Evolutionary conservation across 1,140 invertebrate species (phyloP), one percentile per base, ranked within the genome.

Genomic region (Drosophila subpulchrella): DNA sequence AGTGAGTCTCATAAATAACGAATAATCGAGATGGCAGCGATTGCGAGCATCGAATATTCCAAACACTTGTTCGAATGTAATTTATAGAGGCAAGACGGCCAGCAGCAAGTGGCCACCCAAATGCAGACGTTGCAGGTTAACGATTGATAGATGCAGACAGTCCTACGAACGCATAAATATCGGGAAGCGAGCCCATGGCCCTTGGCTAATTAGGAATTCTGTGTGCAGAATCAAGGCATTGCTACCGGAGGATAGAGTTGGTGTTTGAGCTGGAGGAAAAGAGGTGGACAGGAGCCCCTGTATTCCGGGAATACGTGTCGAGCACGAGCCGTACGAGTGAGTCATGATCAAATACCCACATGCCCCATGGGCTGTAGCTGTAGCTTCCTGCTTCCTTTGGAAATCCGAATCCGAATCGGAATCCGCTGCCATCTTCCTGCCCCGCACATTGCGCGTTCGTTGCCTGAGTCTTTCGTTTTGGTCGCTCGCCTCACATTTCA

Each of bases 361-460:
- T 89, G 84, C 41, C 73, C 57, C 63, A 38, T 30, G n/a, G n/a
- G n/a, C n/a, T n/a, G n/a, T 24, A 47, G 51, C 51, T 53, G 48
- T 65, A 7, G 80, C 68, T 89, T 89, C 84, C 84, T 89, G 84
- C 84, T 89, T 89, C 84, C 84, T 89, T 89, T 89, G 17, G 17
- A 60, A 42, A 34, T 30, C 20, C 17, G 8, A 48, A 30, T 46
- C 30, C 13, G 32, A 27, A n/a, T n/a, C n/a, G n/a, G n/a, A n/a
- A n/a, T n/a, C n/a, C n/a, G n/a, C n/a, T n/a, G n/a, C n/a, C n/a
- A n/a, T n/a, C n/a, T n/a, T n/a, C n/a, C 13, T 24, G 13, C 44
- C 32, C 17, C 15, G 7, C 27, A 41, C 58, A 13, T 30, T 30
- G 15, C 54, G 66, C n/a, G n/a, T n/a, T n/a, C n/a, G n/a, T n/a